These are phyloP conservation scores for Oxystoma pomonae DNA, from an alignment of 2,888 invertebrate species.

Conservation along the genomic window DNA sequence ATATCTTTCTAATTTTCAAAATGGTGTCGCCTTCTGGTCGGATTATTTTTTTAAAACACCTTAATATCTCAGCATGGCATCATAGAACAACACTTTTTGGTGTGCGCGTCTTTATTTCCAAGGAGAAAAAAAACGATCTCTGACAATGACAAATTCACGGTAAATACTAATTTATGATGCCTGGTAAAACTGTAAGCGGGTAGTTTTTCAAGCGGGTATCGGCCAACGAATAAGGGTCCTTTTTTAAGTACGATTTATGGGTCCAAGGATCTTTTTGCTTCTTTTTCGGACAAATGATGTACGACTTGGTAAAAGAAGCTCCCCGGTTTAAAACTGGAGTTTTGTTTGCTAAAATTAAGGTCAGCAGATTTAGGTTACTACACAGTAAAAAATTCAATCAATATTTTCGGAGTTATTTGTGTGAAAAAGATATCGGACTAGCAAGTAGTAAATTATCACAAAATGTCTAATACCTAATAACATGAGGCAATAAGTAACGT, in stretches of 20 bases:
- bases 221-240: slow-evolving; percentile 13
- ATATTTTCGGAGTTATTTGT: too few relatives aligned
- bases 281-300: background rate
- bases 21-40: background rate
- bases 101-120: slow-evolving; percentile 21
- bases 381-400: too few relatives aligned
- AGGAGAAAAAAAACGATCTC: slow-evolving; percentile 11
- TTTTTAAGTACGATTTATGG: slow-evolving; percentile 26
- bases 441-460: too few relatives aligned
- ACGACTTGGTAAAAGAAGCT: slow-evolving; percentile 19
- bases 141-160: slow-evolving; percentile 27
- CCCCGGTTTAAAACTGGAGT: slow-evolving; percentile 19
- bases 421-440: too few relatives aligned
- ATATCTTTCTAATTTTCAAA: too few relatives aligned
- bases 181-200: slow-evolving; percentile 22
- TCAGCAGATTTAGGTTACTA: too few relatives aligned
- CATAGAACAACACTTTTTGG: slow-evolving; percentile 13
- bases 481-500: too few relatives aligned
- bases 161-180: slow-evolving; percentile 26
- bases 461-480: too few relatives aligned
- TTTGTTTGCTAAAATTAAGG: too few relatives aligned
- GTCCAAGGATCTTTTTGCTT: slow-evolving; percentile 21
- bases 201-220: slow-evolving; percentile 21
- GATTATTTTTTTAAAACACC: background rate
- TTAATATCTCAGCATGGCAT: background rate